Evolutionary conservation across 2,888 invertebrate genomes (phyloP), one percentile per base, ranked within the genome.

Genomic region (Ectemnius continuus): DNA sequence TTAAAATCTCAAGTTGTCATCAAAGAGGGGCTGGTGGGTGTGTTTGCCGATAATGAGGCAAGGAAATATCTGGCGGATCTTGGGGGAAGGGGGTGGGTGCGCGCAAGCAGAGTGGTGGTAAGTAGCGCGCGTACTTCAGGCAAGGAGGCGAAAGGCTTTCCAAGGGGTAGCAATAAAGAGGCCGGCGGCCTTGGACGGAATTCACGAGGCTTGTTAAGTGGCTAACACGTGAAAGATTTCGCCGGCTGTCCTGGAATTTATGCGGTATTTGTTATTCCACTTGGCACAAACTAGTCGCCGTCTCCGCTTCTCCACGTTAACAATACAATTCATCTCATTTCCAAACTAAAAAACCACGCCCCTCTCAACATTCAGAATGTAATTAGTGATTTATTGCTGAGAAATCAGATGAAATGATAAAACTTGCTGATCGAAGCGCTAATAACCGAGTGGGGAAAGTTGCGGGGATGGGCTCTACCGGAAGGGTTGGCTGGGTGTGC

Each of bases 401-500:
- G 11, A 36, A 4, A 36, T 36, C 36, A 36, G 36, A 11, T 6
- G 0, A 36, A 36, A 36, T 11, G 36, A 36, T 36, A 36, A 6
- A 11, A 36, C 8, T 36, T 8, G 5, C 8, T 11, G 36, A 36
- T 36, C 36, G 36, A 36, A 36, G 8, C 8, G 6, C 36, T 36
- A 36, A 36, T 36, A 11, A 36, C 23, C 23, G 2, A 2, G 23
- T 23, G 36, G 0, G 6, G 36, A 36, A 36, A 83, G 81, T 85
- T 87, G 80, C 83, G 77, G 63, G 70, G 74, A 76, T 77, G 52
- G 75, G 63, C 47, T 79, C 36, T 11, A 79, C 78, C 79, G 83
- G 78, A 84, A 83, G 84, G 81, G 83, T 82, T 80, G 81, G 76
- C 75, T 70, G 76, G 67, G 70, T 67, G 76, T 74, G 74, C 61